Conservation (phyloP, 1,140 invertebrate genomes). For the Spodoptera frugiperda region DNA sequence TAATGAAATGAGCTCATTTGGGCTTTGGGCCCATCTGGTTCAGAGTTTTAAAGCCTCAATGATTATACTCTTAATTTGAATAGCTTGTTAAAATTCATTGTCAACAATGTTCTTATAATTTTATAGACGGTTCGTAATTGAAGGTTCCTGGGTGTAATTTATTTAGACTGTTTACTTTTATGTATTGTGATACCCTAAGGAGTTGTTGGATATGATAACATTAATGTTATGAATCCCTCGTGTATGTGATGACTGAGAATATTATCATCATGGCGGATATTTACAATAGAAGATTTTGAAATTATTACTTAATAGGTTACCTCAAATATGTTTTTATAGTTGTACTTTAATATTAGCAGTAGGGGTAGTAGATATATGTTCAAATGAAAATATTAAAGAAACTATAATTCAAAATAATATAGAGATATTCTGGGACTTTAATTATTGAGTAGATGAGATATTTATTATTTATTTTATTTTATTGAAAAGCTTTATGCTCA, state of each 20-base stretch:
- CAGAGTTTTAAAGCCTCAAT: conserved; percentile 13
- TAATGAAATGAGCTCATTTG: conserved; percentile 40
- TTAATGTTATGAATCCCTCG: not conserved
- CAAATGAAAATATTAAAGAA: no score
- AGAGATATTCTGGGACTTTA: no score
- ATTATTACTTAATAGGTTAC: no score
- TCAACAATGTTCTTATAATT: conserved; percentile 31
- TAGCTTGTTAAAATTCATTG: conserved; percentile 39
- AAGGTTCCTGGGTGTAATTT: not conserved
- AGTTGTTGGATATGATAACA: not conserved
- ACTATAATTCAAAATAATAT: no score
- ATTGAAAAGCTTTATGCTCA: no score
- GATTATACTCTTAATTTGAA: conserved; percentile 39
- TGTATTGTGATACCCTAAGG: not conserved
- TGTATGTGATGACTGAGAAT: not conserved
- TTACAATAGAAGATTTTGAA: no score
- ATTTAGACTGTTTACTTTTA: not conserved
- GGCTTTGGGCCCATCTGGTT: conserved; percentile 30
- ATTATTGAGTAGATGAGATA: no score
- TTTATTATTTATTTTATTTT: no score
- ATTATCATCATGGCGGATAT: no score
- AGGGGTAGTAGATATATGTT: no score
- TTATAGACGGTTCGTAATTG: conserved; percentile 19
- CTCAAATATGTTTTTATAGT: no score
- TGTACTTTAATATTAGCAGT: no score